phyloP scores from a whole-genome alignment of 53 echinoderm and acorn worm species.

The Echinarachnius parma region DNA sequence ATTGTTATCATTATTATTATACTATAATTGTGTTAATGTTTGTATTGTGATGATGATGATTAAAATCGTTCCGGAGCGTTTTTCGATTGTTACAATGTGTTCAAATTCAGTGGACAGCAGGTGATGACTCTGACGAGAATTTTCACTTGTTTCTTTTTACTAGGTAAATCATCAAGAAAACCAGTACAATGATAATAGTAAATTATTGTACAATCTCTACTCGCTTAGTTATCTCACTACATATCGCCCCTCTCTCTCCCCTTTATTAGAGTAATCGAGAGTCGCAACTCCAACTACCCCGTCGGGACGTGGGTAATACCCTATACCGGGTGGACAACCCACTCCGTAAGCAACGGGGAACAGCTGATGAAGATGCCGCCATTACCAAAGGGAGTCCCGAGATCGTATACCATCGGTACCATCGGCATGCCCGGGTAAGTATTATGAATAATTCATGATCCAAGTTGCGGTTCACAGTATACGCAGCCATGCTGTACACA shows the following conservation, averaged over 20 bases:
- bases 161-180: background rate
- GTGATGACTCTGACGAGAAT: too few relatives aligned
- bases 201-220: too few relatives aligned
- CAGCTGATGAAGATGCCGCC: constrained; percentile 49
- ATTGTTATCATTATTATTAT: too few relatives aligned
- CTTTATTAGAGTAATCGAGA: constrained; percentile 63
- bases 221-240: background rate
- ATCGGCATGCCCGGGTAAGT: constrained; percentile 91
- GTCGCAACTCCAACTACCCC: constrained; percentile 67
- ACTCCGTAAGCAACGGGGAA: constrained; percentile 57
- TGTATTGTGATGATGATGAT: too few relatives aligned
- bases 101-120: too few relatives aligned
- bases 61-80: too few relatives aligned
- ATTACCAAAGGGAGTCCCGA: constrained; percentile 52
- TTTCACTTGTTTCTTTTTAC: too few relatives aligned
- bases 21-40: too few relatives aligned
- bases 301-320: constrained; percentile 57
- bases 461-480: too few relatives aligned
- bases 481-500: too few relatives aligned
- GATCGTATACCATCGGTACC: constrained; percentile 56
- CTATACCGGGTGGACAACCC: constrained; percentile 63
- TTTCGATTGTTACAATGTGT: too few relatives aligned
- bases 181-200: background rate
- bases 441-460: too few relatives aligned
- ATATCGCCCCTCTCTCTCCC: background rate